Conservation (phyloP, 2,113 vertebrate species). For the Myotis lucifugus region DNA sequence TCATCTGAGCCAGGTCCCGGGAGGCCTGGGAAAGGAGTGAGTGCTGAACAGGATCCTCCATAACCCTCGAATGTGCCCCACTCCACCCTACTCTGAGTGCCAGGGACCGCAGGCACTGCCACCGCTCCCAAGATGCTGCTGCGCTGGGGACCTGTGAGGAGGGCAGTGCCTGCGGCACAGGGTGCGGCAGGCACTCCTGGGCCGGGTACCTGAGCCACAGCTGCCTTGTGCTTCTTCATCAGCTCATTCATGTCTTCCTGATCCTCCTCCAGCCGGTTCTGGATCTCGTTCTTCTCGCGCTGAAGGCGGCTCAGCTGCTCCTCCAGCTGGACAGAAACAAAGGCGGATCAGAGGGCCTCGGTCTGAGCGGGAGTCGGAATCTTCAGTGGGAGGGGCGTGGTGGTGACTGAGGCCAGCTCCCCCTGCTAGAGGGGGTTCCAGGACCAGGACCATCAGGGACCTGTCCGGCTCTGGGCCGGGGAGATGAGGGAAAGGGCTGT, state of each 20-base stretch:
- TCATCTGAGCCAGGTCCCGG: conserved; percentile 96
- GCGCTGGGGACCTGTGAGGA: not conserved
- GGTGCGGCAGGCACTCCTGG: not conserved
- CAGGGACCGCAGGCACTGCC: not conserved
- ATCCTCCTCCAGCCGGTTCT: conserved; percentile 96
- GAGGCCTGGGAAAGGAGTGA: conserved; percentile 87
- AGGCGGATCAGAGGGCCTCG: not conserved
- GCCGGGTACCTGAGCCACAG: conserved; percentile 92
- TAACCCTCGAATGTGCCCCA: not conserved
- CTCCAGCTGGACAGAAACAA: conserved; percentile 89
- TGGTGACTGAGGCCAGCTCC: not conserved
- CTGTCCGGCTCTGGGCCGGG: not conserved
- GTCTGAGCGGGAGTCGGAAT: not conserved
- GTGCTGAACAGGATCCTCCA: not conserved
- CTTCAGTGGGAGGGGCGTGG: not conserved
- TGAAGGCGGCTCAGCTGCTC: conserved; percentile 97
- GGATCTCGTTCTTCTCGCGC: conserved; percentile 96
- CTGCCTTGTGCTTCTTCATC: conserved; percentile 99
- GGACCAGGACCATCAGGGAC: not conserved
- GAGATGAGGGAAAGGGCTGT: not conserved
- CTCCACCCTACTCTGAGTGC: not conserved
- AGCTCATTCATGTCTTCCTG: conserved; percentile 99
- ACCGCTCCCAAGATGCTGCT: not conserved
- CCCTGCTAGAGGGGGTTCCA: not conserved
- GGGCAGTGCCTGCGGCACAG: rapidly evolving